These are phyloP conservation scores for Xestia rhomboidea DNA, from an alignment of 2,888 invertebrate species.

Conservation along the genomic window DNA sequence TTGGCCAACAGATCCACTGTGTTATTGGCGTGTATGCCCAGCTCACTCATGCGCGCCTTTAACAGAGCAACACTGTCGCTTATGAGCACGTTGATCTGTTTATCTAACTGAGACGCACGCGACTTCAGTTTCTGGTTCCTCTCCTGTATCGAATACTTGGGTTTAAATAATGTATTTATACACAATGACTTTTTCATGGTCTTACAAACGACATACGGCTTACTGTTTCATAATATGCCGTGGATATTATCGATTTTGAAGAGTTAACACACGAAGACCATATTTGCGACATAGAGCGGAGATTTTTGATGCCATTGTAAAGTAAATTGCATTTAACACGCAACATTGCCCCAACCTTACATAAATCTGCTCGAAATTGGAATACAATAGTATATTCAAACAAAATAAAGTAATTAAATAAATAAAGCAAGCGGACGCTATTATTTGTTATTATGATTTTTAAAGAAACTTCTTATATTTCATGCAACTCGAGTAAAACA, in stretches of 20 bases:
- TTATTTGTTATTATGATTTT: conserved; percentile 8
- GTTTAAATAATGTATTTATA: conserved; percentile 48
- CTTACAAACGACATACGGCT: conserved; percentile 49
- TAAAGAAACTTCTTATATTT: neutral
- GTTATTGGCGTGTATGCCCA: conserved; percentile 96
- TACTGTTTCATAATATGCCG: conserved; percentile 47
- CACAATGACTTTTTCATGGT: conserved; percentile 48
- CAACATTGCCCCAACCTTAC: conserved; percentile 33
- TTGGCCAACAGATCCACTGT: conserved; percentile 96
- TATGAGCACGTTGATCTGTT: conserved; percentile 97
- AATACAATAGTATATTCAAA: conserved; percentile 36
- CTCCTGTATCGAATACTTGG: conserved; percentile 88
- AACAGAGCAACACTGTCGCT: conserved; percentile 97
- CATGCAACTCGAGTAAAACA: neutral
- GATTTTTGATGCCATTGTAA: conserved; percentile 12
- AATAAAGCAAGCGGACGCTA: neutral
- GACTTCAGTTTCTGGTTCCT: conserved; percentile 95
- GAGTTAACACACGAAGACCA: conserved; percentile 42
- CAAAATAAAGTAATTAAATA: neutral
- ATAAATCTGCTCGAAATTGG: conserved; percentile 41
- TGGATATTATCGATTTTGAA: conserved; percentile 29
- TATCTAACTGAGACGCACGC: conserved; percentile 97
- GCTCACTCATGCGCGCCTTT: conserved; percentile 97
- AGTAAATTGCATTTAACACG: conserved; percentile 32
- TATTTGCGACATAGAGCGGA: conserved; percentile 16